These are phyloP conservation scores for Passer domesticus DNA, from an alignment of 2,113 vertebrate species.

Conservation along the genomic window DNA sequence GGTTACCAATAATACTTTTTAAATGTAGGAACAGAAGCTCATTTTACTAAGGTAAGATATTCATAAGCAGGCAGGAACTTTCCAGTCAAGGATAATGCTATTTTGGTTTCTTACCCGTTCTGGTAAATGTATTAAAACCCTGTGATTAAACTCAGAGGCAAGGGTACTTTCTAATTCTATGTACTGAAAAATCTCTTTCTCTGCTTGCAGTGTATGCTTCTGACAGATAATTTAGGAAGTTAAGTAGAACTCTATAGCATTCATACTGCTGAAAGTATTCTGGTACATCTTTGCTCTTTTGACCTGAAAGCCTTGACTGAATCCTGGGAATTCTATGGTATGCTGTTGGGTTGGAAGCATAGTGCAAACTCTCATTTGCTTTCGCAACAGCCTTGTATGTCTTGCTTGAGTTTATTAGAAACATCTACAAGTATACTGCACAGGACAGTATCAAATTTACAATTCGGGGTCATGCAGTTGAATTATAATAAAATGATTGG, in stretches of 20 bases:
- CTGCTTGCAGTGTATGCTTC: neutral
- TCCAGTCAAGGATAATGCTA: neutral
- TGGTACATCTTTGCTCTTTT: conserved; percentile 44
- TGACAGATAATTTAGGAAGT: conserved; percentile 45
- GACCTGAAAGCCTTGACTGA: conserved; percentile 21
- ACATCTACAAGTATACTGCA: neutral
- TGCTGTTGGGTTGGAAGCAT: neutral
- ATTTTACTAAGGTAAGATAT: conserved; percentile 4
- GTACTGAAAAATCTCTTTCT: conserved; percentile 56
- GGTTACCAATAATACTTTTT: neutral
- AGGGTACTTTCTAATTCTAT: conserved; percentile 5
- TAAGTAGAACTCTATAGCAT: conserved; percentile 13
- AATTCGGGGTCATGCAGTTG: neutral
- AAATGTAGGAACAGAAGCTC: neutral
- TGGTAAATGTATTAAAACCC: neutral
- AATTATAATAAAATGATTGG: neutral
- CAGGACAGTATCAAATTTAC: neutral
- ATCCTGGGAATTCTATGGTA: neutral
- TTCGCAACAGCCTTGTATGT: neutral
- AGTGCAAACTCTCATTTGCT: neutral
- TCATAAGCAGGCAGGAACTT: neutral
- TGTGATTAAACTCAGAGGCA: conserved; percentile 21
- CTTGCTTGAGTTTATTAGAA: neutral
- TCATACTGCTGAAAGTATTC: conserved; percentile 19
- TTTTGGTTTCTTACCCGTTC: neutral